Conservation (phyloP, 2,888 invertebrate genomes). For the Hypercompe scribonia region DNA sequence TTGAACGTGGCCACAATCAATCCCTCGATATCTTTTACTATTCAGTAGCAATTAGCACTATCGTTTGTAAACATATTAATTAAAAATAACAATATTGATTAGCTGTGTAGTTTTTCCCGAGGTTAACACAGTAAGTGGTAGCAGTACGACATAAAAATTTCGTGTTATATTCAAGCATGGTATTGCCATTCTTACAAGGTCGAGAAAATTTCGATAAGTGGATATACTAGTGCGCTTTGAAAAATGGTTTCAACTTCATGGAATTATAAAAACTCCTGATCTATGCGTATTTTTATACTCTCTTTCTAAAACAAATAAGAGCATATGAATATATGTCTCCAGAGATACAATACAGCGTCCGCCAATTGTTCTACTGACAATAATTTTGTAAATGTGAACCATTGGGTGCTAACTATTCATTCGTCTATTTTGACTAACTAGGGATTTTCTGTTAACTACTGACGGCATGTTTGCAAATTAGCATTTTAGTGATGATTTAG, state of each 20-base stretch:
- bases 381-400: too few relatives aligned
- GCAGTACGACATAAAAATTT: background rate
- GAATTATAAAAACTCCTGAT: background rate
- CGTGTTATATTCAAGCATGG: background rate
- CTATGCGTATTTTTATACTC: too few relatives aligned
- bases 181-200: background rate
- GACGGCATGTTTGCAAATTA: too few relatives aligned
- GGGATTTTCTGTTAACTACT: too few relatives aligned
- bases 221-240: background rate
- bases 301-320: background rate
- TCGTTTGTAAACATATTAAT: background rate
- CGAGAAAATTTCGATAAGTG: background rate
- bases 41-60: background rate
- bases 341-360: background rate
- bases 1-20: background rate
- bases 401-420: background rate
- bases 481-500: background rate
- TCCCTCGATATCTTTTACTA: background rate
- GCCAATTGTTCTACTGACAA: too few relatives aligned
- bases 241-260: background rate
- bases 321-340: background rate
- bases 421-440: too few relatives aligned
- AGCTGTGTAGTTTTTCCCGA: background rate
- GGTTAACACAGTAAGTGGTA: background rate
- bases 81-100: background rate